Conservation (phyloP, 2,113 vertebrate species). For the Sinocyclocheilus rhinocerous region DNA sequence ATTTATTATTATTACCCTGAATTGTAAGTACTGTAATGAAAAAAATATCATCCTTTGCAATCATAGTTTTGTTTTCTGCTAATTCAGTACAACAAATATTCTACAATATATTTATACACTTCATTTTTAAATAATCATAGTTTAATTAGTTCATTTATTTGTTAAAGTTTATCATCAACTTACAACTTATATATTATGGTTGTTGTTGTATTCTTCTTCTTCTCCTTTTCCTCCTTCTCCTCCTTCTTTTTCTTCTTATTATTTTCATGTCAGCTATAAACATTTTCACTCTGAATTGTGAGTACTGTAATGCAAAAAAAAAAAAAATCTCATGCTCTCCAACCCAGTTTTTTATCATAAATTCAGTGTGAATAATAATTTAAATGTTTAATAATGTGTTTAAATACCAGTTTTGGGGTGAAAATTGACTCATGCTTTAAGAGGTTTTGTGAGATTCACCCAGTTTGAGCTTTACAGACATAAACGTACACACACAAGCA, state of each 20-base stretch:
- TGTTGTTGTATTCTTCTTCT: no score
- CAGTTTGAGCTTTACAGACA: background rate
- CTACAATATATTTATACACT: no score
- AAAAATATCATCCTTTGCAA: background rate
- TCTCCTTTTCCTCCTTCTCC: no score
- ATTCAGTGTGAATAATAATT: background rate
- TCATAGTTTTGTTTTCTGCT: no score
- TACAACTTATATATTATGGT: no score
- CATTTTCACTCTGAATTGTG: background rate
- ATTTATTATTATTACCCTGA: background rate
- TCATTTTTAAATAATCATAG: no score
- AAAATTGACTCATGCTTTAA: background rate
- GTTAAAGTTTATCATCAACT: no score
- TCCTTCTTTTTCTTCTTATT: background rate
- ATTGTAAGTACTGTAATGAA: background rate
- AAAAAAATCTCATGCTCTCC: background rate
- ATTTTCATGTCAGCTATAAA: background rate
- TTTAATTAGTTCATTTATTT: no score
- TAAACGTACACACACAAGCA: no score
- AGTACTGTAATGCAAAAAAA: background rate
- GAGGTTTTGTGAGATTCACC: background rate
- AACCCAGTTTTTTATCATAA: background rate
- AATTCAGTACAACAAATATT: no score
- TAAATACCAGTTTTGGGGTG: background rate
- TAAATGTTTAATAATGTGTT: background rate